Base-by-base conservation (phyloP, 2,113 vertebrate species). In the Rhinichthys klamathensis region DNA sequence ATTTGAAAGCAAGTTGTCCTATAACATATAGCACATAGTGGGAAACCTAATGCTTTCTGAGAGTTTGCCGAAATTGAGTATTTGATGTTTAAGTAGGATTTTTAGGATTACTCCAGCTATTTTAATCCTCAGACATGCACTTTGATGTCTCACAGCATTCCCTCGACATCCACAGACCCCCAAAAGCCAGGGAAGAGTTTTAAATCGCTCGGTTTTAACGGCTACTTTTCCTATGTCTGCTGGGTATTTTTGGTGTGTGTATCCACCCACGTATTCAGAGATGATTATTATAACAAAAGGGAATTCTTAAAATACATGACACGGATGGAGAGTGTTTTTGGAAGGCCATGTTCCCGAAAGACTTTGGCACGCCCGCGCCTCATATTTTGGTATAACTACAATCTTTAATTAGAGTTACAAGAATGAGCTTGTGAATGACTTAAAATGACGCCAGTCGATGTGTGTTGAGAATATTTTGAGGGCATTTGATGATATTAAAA, bases 361-460 rank as follows among this genome's bases (percentile, higher is more conserved):
- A 82, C 88, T 58, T 32, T 25, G 87, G 90, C 63, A 44, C 58
- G 23, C 77, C 38, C 6, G 60, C 77, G 27, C 76, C 84, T 84
- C 79, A 88, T 72, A 90, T 91, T 92, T 92, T 89, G 91, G 88
- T 90, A 54, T 13, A 82, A 49, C 83, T 72, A 60, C 80, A 86
- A 90, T 88, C 84, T 91, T 87, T 89, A 41, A 77, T 85, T 84
- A 41, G 70, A 82, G 3, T 6, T 41, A 83, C 38, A 85, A 81
- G 86, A 46, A 54, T 74, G 58, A 35, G 77, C 15, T 44, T 73
- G 30, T 4, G 5, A 46, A 44, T 67, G 11, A 35, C 73, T 30
- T 67, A 70, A 27, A n/a, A 23, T 30, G 6, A 78, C 3, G 7
- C 51, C 54, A 70, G 70, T 11, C 80, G 30, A 16, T 32, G 56